Evolutionary conservation across 2,113 vertebrate species (phyloP).

Genomic region (Dipodomys merriami): DNA sequence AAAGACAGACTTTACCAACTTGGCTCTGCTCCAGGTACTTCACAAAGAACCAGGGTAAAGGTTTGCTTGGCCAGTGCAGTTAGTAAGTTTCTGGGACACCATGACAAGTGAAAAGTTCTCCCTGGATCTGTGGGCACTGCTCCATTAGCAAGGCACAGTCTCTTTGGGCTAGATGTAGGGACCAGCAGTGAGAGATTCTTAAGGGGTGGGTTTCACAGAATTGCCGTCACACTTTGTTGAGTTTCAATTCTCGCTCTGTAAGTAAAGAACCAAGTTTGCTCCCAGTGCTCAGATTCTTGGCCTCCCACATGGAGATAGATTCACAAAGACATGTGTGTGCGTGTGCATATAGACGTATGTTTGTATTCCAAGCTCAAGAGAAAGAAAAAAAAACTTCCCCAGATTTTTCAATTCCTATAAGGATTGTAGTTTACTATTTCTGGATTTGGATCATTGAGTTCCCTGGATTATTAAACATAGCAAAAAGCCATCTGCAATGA

Average conservation of each 20-base stretch:
- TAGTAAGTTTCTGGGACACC: neutral
- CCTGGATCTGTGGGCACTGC: neutral
- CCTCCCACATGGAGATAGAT: conserved; percentile 72
- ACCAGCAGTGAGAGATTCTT: conserved; percentile 28
- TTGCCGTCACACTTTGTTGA: conserved; percentile 64
- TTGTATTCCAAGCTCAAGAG: conserved; percentile 72
- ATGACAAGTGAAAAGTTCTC: neutral
- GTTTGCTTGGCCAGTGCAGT: neutral
- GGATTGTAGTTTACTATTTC: conserved; percentile 81
- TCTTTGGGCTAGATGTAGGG: neutral
- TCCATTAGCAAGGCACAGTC: neutral
- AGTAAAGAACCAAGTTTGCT: conserved; percentile 72
- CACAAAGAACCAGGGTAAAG: neutral
- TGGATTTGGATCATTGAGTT: conserved; percentile 85
- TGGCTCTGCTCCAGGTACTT: neutral
- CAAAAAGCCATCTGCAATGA: conserved; percentile 90
- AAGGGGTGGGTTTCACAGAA: conserved; percentile 15
- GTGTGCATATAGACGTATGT: conserved; percentile 51
- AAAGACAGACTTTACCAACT: neutral
- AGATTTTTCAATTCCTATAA: conserved; percentile 83
- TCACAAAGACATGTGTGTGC: conserved; percentile 70
- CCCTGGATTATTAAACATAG: conserved; percentile 89
- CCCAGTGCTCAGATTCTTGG: conserved; percentile 74
- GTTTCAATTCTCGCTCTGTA: conserved; percentile 72
- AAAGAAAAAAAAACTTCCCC: conserved; percentile 74